Base-by-base conservation (phyloP, 2,113 vertebrate species). In the Eurystomus gularis region DNA sequence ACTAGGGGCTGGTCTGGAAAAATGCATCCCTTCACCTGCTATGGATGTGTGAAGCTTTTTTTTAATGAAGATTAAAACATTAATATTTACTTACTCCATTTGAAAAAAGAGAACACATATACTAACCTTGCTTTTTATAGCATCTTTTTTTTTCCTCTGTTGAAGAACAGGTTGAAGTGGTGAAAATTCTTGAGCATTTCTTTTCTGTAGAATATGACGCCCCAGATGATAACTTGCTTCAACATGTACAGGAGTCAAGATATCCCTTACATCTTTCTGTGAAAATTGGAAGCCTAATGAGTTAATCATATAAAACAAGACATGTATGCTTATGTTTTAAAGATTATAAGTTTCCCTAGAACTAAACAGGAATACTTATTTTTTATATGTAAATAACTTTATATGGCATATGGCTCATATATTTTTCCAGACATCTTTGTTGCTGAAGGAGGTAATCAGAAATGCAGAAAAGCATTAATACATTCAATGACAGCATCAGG, bases 231-330 rank as follows among this genome's bases (percentile, higher is more conserved):
- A 99, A 54, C 97, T 98, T 17, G 98, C 98, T 96, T 99, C 97
- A 90, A 99, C 98, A 79, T 98, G 96, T 81, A 99, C 97, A 10
- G 99, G 98, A 42, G 98, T 99, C 84, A 99, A 98, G 96, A 99
- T 98, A 97, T 99, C 99, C 93, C 98, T 98, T 86, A 99, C 97
- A 65, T 99, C 99, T 98, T 98, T 99, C 99, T 99, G 98, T 64
- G 93, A 87, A 93, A 97, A 98, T 97, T 93, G 72, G 96, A 97
- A 98, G 96, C 66, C 92, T 87, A 79, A 93, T 93, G 33, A 93
- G 87, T 97, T 90, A 96, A 93, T 94, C 94, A 96, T 97, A 84
- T 97, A 95, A 95, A 77, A 75, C 61, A 96, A 71, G 79, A 44
- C 46, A 94, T 69, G 57, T 80, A 95, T 91, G 77, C 96, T 89